These are phyloP conservation scores for Raja brachyura DNA, from an alignment of 2,113 vertebrate species.

Conservation along the genomic window DNA sequence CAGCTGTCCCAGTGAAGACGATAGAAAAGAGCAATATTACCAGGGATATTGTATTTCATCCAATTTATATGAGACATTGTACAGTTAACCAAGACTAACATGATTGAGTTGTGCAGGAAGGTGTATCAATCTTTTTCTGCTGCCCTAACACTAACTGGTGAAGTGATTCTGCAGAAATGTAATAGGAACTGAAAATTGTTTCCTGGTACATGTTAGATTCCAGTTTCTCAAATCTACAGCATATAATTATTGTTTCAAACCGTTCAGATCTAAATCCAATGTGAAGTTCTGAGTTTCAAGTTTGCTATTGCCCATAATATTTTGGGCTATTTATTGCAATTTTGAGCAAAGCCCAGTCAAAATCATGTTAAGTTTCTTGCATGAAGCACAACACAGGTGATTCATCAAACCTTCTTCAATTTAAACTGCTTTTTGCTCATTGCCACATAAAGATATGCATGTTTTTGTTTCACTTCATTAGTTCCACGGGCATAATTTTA, in stretches of 20 bases:
- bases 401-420: background rate
- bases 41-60: conserved; percentile 32
- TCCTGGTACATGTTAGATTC: background rate
- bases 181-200: conserved; percentile 33
- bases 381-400: background rate
- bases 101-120: conserved; percentile 27
- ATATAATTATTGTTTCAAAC: background rate
- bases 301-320: background rate
- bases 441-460: background rate
- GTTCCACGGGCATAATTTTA: background rate
- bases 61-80: conserved; percentile 35
- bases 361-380: background rate
- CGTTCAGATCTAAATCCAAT: background rate
- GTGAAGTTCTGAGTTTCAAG: background rate
- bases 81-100: conserved; percentile 37
- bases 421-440: background rate
- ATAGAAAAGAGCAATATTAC: conserved; percentile 6
- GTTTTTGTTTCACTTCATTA: background rate
- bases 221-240: conserved; percentile 4
- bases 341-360: background rate
- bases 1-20: background rate
- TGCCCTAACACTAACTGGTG: conserved; percentile 28
- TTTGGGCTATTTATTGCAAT: background rate
- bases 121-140: conserved; percentile 21
- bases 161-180: conserved; percentile 29